Evolutionary conservation across 92 coral and sea anemone genomes (phyloP), one percentile per base, ranked within the genome.

Genomic region (Palythoa heliodiscus): DNA sequence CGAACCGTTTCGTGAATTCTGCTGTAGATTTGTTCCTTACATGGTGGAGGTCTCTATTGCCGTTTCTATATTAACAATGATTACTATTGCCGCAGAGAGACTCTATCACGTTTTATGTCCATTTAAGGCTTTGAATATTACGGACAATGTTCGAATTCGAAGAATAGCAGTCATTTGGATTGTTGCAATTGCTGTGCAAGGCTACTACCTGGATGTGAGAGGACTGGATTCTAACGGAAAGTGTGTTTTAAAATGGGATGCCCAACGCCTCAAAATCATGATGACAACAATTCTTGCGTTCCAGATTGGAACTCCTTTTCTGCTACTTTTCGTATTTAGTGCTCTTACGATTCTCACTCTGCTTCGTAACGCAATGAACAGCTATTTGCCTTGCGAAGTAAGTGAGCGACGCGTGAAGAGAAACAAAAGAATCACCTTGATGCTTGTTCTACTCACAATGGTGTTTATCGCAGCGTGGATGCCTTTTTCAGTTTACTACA

Each of bases 11-110:
- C 95, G 97, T 2, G 83, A 67, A 14, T 71, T 93, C 24, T 74
- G 85, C 60, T 93, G 97, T 79, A 93, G 88, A 72, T 72, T 93
- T 11, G 90, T 76, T 0, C 85, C 95, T 1, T 92, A 89, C 17
- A 81, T 89, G 23, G 86, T 87, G 70, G 95, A 93, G 52, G 86
- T 93, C 12, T 93, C 95, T 52, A 88, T 94, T 3, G 88, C 93
- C 2, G 87, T 92, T 64, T 92, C 97, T 1, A 77, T 90, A 0
- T 87, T 91, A 5, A 77, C 90, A 11, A 87, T 92, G 70, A 86
- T 93, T 61, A 72, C 91, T 2, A 88, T 93, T 17, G 87, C 93
- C 0, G 79, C 89, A 29, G 95, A 93, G 66, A 82, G 92, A 12
- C 90, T 92, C 81, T 81, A 89, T 29, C 91, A 91, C 1, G 92